Conservation (phyloP, 2,113 vertebrate species). For the Thamnophis sirtalis region DNA sequence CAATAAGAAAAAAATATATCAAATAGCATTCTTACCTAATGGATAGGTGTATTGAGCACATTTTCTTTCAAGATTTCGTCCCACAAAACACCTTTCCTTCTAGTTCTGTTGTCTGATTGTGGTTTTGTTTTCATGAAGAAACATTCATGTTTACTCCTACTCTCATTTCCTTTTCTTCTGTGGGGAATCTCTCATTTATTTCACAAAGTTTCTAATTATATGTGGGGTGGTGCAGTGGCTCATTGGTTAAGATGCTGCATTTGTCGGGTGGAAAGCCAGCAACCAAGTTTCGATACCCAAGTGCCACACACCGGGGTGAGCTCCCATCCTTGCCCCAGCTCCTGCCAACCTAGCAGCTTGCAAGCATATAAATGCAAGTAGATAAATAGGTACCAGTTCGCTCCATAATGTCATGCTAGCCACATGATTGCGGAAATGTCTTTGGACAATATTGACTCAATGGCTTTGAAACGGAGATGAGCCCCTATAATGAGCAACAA, state of each 20-base stretch:
- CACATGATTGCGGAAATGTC: background rate
- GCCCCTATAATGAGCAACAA: background rate
- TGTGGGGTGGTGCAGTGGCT: too few relatives aligned
- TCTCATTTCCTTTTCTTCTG: conserved; percentile 49
- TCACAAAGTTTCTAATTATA: conserved; percentile 34
- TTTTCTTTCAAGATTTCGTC: conserved; percentile 25
- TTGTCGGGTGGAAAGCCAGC: background rate
- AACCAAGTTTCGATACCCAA: background rate
- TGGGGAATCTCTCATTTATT: conserved; percentile 30
- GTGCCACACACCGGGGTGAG: background rate
- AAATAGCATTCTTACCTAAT: background rate
- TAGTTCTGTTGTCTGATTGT: background rate
- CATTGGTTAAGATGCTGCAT: background rate
- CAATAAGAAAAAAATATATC: background rate
- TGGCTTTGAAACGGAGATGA: background rate
- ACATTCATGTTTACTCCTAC: background rate
- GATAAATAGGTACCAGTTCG: background rate
- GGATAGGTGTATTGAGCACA: conserved; percentile 4
- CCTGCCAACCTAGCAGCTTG: background rate
- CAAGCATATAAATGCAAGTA: background rate
- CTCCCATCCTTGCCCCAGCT: background rate
- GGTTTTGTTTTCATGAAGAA: background rate
- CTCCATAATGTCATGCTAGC: background rate
- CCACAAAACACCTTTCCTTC: conserved; percentile 10
- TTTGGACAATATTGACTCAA: background rate